Evolutionary conservation across 37 sponge, comb jelly and placozoan species (phyloP).

Genomic region (Agelas oroides): DNA sequence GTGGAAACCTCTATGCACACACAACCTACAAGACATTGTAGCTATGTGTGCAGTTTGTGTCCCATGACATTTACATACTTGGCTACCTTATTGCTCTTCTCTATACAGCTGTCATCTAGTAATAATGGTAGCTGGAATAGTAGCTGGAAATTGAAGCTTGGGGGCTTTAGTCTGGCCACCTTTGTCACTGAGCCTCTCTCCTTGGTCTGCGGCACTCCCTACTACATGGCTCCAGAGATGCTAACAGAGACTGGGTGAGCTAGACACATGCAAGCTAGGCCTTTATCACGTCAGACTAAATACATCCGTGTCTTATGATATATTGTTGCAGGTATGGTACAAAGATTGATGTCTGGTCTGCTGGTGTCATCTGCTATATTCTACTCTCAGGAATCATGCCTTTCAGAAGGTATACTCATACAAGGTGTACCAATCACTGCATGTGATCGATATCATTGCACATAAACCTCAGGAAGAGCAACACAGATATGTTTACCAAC

Average conservation of each 20-base stretch:
- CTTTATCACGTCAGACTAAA: no score
- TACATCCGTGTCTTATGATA: no score
- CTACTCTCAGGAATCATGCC: conserved; percentile 84
- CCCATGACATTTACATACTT: no score
- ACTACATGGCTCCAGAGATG: conserved; percentile 89
- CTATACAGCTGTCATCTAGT: conserved; percentile 10
- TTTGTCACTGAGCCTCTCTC: conserved; percentile 74
- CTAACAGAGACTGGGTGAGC: conserved; percentile 80
- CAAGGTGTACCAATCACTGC: no score
- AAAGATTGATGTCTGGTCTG: conserved; percentile 87
- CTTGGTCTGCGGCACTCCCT: conserved; percentile 68
- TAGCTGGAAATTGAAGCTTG: conserved; percentile 76
- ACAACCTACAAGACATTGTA: neutral
- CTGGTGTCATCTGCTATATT: conserved; percentile 85
- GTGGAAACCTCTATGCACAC: neutral
- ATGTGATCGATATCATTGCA: no score
- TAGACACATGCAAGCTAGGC: neutral
- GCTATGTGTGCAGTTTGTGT: neutral
- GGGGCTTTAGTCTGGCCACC: conserved; percentile 76
- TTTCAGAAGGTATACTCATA: conserved; percentile 71
- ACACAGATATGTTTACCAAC: conserved; percentile 1
- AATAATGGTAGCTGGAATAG: conserved; percentile 31
- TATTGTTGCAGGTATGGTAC: conserved; percentile 70
- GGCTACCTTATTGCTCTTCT: no score
- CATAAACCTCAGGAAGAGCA: conserved; percentile 6